Evolutionary conservation across 2,888 invertebrate genomes (phyloP), one percentile per base, ranked within the genome.

Genomic region (Brenthis ino): DNA sequence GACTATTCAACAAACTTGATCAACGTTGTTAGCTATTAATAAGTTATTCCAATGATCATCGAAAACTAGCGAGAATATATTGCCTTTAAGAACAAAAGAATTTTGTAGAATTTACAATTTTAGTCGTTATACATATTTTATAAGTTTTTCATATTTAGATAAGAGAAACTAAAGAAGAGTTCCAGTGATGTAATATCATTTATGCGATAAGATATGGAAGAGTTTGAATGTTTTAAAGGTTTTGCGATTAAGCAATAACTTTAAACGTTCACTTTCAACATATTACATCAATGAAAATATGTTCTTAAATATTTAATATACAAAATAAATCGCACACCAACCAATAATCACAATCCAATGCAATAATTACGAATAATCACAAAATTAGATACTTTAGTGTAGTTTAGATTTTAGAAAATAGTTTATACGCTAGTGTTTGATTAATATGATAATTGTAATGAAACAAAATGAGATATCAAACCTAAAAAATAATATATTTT

Each of bases 321-420:
- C 33, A 57, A 65, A 37, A 37, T 11, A 60, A 28, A 43, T 67
- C 50, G 56, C 67, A 56, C 48, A 67, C 33, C 50, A 37, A 20
- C 0, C 33, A 60, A 47, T 47, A 61, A 61, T 67, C 56, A 63
- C 56, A 63, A 67, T 61, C 13, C 33, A 56, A 56, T 56, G 56
- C 51, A 67, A 67, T 67, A 67, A 56, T 55, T 56, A 43, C 24
- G 28, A 43, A 50, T 61, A 24, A 63, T 61, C 50, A 56, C 61
- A 56, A 47, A 20, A 28, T 64, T 54, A 63, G 50, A 53, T 13
- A 4, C 37, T 12, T 43, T 53, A 53, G 20, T 53, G 16, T 63
- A 63, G 16, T 8, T 50, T 11, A 24, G 60, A 28, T 60, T 5
- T 50, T 60, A 60, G 60, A 60, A 24, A 43, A 24, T 58, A 60